A percentile compares a stretch with the other conserved stretches of the same genome.
Evolutionary conservation across 1,140 invertebrate species (phyloP).

Genomic region (Trichonephila clavipes): DNA sequence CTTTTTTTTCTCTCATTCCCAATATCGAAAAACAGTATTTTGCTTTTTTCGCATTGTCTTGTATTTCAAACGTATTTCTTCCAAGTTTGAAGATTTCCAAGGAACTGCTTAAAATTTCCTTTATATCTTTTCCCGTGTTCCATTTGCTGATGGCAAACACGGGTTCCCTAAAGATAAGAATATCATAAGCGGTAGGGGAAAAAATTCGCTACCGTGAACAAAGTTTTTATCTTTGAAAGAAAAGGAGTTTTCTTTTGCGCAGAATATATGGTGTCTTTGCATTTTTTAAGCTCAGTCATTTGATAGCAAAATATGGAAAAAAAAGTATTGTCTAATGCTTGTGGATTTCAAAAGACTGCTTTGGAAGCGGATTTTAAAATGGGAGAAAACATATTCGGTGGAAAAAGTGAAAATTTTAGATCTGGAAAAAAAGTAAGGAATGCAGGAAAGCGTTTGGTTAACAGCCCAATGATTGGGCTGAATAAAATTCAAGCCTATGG

Average conservation of each 20-base stretch:
- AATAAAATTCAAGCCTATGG: no score
- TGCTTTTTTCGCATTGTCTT: conserved; percentile 8
- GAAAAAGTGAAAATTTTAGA: conserved; percentile 6
- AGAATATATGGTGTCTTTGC: conserved; percentile 43
- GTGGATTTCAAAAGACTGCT: conserved; percentile 43
- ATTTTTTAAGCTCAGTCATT: conserved; percentile 37
- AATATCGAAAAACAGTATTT: neutral
- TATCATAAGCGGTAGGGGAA: conserved; percentile 18
- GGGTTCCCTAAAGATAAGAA: conserved; percentile 36
- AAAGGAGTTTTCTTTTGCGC: conserved; percentile 32
- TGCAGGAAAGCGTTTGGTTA: neutral
- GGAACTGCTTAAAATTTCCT: conserved; percentile 40
- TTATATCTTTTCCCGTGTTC: conserved; percentile 54
- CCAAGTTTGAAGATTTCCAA: neutral
- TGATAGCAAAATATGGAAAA: conserved; percentile 24
- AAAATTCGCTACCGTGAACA: conserved; percentile 13
- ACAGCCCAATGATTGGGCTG: neutral
- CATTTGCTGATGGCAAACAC: conserved; percentile 46
- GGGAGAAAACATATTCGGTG: neutral
- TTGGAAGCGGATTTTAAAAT: conserved; percentile 24
- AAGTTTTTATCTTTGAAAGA: conserved; percentile 37
- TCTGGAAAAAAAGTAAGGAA: neutral
- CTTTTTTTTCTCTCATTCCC: neutral
- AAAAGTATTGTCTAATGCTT: conserved; percentile 20
- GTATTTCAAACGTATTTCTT: neutral